phyloP scores from a whole-genome alignment of 2,797 vertebrate genomes.

The Hypotaenidia okinawae region DNA sequence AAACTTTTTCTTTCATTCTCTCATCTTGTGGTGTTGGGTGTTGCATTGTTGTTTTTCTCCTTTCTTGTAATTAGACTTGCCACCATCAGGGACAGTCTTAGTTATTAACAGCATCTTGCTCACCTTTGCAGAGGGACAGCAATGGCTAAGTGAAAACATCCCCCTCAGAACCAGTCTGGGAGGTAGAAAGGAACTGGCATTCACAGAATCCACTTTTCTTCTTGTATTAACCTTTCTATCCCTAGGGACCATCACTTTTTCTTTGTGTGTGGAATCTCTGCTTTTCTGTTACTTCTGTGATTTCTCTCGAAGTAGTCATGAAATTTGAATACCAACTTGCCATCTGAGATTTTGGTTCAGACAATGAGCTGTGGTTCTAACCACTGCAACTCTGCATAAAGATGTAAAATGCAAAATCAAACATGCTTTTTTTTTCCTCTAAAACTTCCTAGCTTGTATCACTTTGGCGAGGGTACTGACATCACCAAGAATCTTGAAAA shows the following conservation, averaged over 20 bases:
- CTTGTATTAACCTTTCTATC: slow-evolving; percentile 57
- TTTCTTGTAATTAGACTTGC: slow-evolving; percentile 75
- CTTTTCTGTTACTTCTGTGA: slow-evolving; percentile 41
- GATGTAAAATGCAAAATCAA: neutral
- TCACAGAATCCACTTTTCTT: slow-evolving; percentile 26
- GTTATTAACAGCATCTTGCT: slow-evolving; percentile 67
- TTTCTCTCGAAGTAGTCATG: slow-evolving; percentile 19
- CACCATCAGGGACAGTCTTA: slow-evolving; percentile 64
- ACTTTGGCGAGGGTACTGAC: neutral
- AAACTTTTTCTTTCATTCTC: slow-evolving; percentile 68
- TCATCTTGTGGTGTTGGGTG: neutral
- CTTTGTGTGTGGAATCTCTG: slow-evolving; percentile 37
- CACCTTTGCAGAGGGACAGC: slow-evolving; percentile 60
- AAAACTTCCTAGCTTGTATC: neutral
- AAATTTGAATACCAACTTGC: slow-evolving; percentile 21
- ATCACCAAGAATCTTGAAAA: slow-evolving; percentile 23
- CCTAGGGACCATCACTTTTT: slow-evolving; percentile 41
- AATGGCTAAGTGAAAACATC: slow-evolving; percentile 47
- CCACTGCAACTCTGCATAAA: neutral
- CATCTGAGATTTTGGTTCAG: neutral
- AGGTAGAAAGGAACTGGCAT: slow-evolving; percentile 32
- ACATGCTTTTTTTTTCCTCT: neutral
- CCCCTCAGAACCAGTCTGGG: neutral
- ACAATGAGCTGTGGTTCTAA: neutral
- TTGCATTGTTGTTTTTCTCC: neutral